These are phyloP conservation scores for Drosophila prostipennis DNA, from an alignment of 2,888 invertebrate genomes.

Conservation along the genomic window DNA sequence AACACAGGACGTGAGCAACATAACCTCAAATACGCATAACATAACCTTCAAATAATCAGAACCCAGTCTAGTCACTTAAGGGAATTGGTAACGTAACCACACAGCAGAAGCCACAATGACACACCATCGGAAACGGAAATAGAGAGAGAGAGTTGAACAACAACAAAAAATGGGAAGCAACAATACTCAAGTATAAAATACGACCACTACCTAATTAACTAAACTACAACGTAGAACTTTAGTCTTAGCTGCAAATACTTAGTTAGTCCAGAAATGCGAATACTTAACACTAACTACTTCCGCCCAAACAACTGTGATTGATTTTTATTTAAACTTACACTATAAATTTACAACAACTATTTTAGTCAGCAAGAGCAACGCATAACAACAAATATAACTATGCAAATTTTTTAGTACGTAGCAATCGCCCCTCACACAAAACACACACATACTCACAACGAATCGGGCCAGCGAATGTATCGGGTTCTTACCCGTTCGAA, in stretches of 20 bases:
- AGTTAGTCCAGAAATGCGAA: slow-evolving; percentile 62
- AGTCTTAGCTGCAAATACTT: slow-evolving; percentile 59
- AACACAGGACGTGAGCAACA: slow-evolving; percentile 33
- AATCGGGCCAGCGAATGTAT: slow-evolving; percentile 27
- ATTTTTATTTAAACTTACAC: slow-evolving; percentile 67
- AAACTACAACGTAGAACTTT: slow-evolving; percentile 44
- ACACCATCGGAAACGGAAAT: slow-evolving; percentile 30
- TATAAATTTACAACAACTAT: slow-evolving; percentile 62
- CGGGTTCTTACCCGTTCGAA: not conserved
- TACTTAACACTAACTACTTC: slow-evolving; percentile 72
- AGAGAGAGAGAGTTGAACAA: slow-evolving; percentile 17
- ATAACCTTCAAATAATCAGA: slow-evolving; percentile 51
- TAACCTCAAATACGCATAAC: slow-evolving; percentile 65
- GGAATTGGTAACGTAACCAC: slow-evolving; percentile 63
- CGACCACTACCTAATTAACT: slow-evolving; percentile 69
- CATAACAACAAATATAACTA: slow-evolving; percentile 59
- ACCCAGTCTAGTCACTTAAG: slow-evolving; percentile 82
- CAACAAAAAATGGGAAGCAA: slow-evolving; percentile 57
- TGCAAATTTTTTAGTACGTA: slow-evolving; percentile 72
- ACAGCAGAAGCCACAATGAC: slow-evolving; percentile 37
- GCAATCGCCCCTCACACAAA: slow-evolving; percentile 29
- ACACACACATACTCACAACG: slow-evolving; percentile 45
- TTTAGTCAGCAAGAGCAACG: slow-evolving; percentile 57
- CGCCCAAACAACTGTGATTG: slow-evolving; percentile 84
- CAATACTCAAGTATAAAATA: slow-evolving; percentile 83